These are phyloP conservation scores for Agrochola macilenta DNA, from an alignment of 2,888 invertebrate species.

Conservation along the genomic window DNA sequence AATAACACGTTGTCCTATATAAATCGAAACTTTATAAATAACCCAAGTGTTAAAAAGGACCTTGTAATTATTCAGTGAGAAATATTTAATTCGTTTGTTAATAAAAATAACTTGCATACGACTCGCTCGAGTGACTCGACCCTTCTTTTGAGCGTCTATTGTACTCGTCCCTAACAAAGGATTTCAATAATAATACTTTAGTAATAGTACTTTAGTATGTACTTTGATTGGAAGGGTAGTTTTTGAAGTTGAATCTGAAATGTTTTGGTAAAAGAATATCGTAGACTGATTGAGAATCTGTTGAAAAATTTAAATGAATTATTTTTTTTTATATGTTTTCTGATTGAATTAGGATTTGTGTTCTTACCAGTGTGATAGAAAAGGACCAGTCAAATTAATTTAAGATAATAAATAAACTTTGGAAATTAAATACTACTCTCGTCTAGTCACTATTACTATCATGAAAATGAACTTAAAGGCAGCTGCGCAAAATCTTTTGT, in stretches of 20 bases:
- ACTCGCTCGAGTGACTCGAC: conserved; percentile 45
- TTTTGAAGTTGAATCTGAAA: conserved; percentile 7
- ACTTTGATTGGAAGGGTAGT: conserved; percentile 28
- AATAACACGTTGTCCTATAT: not conserved
- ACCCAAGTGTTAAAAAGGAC: conserved; percentile 27
- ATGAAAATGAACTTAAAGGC: not conserved
- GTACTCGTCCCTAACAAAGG: conserved; percentile 36
- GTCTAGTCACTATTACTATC: conserved; percentile 1
- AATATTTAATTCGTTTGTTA: conserved; percentile 19
- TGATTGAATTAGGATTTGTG: no score
- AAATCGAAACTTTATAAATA: conserved; percentile 5
- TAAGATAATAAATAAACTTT: not conserved
- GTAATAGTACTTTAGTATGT: not conserved
- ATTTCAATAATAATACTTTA: conserved; percentile 53
- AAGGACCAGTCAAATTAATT: not conserved
- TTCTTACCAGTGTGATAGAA: not conserved
- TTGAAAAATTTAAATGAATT: not conserved
- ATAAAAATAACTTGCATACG: conserved; percentile 31
- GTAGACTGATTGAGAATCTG: not conserved
- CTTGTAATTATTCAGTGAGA: conserved; percentile 18
- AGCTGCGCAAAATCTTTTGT: no score
- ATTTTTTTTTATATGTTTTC: not conserved
- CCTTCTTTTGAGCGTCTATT: conserved; percentile 45
- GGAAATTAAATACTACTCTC: not conserved
- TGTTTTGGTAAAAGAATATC: conserved; percentile 20